Base-by-base conservation (phyloP, 30 jellyfish, hydroid and myxozoan genomes). In the Aurelia sp. region DNA sequence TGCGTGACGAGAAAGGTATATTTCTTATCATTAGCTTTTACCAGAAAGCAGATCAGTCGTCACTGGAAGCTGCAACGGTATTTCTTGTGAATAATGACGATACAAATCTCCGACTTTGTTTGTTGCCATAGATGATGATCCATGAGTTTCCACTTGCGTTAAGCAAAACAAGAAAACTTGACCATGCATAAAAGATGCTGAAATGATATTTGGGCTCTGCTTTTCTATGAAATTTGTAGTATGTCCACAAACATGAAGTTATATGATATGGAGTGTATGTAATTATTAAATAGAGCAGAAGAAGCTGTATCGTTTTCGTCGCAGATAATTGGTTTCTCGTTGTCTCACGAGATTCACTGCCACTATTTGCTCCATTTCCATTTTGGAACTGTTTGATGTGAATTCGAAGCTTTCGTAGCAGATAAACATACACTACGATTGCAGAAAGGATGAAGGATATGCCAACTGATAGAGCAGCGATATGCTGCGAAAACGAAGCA, bases 231-330 rank as follows among this genome's bases (percentile, higher is more conserved):
- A 40, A 53, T 55, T 68, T 81, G 84, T 81, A 67, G 55, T 81
- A 53, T 10, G 84, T 15, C 76, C 80, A 81, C 13, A 38, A 35
- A 3, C 72, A 78, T n/a, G 92, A 69, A 63, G 38, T 21, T 24
- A 71, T 58, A 59, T 82, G 72, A 55, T 82, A 82, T 1, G 92
- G 92, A 31, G 73, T 30, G 50, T 82, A 82, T 19, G 73, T 55
- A 18, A 82, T 61, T 3, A 61, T 19, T 44, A 82, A 12, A 20
- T 80, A 78, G 3, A 78, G 73, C 13, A 82, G 92, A 12, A 71
- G 74, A 13, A 82, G 24, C 3, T 85, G 92, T 33, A 82, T 71
- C 10, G 92, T 70, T 70, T 82, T 82, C 64, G 74, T 61, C 19
- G 92, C 86, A 3, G 92, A 82, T 35, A 82, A 16, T 64, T 82